phyloP scores from a whole-genome alignment of 1,140 invertebrate genomes.

The Lepidostoma basale region DNA sequence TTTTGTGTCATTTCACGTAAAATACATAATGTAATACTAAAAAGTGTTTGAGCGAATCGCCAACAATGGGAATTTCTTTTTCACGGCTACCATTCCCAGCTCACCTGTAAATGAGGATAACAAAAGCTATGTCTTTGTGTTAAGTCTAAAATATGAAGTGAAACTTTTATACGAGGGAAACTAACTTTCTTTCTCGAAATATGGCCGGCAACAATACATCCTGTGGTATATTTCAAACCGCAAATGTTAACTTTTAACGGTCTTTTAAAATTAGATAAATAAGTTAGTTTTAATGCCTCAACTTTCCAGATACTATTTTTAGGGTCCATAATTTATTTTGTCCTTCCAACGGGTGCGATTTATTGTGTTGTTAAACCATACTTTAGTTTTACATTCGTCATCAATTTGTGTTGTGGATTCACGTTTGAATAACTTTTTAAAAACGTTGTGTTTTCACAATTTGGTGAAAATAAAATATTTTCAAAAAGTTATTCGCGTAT shows the following conservation, averaged over 20 bases:
- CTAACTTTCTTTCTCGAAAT: conserved; percentile 1
- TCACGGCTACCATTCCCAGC: background rate
- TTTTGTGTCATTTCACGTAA: no score
- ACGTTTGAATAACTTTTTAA: no score
- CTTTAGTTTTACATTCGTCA: no score
- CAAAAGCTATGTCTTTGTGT: background rate
- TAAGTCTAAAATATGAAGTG: conserved; percentile 2
- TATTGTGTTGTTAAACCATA: no score
- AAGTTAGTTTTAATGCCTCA: background rate
- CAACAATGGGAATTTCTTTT: background rate
- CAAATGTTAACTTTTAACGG: background rate
- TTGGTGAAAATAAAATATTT: no score
- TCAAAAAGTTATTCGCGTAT: no score
- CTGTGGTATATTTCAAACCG: background rate
- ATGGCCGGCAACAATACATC: background rate
- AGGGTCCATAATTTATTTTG: no score
- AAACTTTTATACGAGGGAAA: conserved; percentile 9
- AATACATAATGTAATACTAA: no score
- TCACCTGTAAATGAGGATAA: background rate
- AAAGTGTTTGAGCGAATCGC: no score
- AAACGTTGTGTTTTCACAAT: no score
- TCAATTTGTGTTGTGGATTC: no score
- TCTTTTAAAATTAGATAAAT: background rate
- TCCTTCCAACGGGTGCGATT: no score
- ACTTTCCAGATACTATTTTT: background rate